phyloP scores from a whole-genome alignment of 2,888 invertebrate species.

The Fragum sueziense region DNA sequence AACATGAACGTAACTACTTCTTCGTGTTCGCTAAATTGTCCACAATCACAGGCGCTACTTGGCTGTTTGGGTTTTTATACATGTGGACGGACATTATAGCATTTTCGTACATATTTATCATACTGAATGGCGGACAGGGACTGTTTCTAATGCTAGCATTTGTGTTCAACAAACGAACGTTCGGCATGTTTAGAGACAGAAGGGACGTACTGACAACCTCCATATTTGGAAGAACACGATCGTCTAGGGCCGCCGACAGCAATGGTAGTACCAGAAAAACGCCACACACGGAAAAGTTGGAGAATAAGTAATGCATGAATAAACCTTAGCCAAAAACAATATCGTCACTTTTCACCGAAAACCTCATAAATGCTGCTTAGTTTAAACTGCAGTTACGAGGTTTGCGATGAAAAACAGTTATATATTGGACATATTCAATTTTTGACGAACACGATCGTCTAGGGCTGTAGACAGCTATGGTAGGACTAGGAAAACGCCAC shows the following conservation, averaged over 20 bases:
- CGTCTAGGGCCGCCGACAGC: neutral
- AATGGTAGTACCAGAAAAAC: neutral
- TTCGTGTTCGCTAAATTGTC: constrained; percentile 44
- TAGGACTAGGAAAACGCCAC: no score
- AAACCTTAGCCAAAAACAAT: no score
- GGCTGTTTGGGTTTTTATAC: constrained; percentile 51
- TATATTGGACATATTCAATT: no score
- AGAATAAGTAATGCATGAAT: no score
- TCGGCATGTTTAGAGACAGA: constrained; percentile 7
- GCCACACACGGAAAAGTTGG: no score
- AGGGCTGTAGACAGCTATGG: no score
- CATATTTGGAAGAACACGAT: neutral
- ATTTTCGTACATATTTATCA: constrained; percentile 50
- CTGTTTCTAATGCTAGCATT: constrained; percentile 44
- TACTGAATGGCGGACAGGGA: constrained; percentile 47
- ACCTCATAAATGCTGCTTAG: no score
- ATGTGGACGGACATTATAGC: constrained; percentile 28
- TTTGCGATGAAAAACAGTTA: no score
- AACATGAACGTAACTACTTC: constrained; percentile 41
- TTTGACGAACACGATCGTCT: no score
- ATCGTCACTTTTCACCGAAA: no score
- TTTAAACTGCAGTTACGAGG: no score
- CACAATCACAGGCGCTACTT: constrained; percentile 40
- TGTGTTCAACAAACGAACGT: constrained; percentile 12
- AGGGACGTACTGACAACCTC: neutral